These are phyloP conservation scores for Rhea americana DNA, from an alignment of 2,113 vertebrate genomes.

Conservation along the genomic window DNA sequence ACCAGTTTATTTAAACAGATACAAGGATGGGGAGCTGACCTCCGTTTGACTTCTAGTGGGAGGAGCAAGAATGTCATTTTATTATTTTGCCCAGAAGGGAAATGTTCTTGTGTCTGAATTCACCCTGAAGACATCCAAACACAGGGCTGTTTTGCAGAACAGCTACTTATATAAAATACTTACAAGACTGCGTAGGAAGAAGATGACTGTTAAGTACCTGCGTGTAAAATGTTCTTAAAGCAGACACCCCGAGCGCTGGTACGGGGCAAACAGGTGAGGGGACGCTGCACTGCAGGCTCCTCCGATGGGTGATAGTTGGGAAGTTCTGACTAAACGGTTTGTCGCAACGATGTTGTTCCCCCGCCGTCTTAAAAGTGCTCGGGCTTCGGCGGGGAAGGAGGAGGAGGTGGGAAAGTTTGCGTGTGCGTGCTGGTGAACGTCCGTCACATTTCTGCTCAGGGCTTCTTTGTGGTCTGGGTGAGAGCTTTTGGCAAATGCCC, in stretches of 20 bases:
- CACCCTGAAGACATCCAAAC: conserved; percentile 74
- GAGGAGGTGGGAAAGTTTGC: not conserved
- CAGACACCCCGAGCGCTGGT: not conserved
- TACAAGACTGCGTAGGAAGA: not conserved
- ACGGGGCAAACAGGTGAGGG: not conserved
- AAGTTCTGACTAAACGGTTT: not conserved
- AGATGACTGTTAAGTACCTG: conserved; percentile 51
- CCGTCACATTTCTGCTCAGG: not conserved
- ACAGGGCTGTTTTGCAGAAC: conserved; percentile 63
- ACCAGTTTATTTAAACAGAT: conserved; percentile 91
- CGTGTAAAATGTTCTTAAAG: conserved; percentile 31
- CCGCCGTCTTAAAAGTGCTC: not conserved
- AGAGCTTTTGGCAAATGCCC: not conserved
- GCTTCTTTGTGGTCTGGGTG: not conserved
- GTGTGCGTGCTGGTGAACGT: not conserved
- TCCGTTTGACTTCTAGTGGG: conserved; percentile 82
- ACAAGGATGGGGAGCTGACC: conserved; percentile 84
- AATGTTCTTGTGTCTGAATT: conserved; percentile 81
- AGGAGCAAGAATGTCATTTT: conserved; percentile 86
- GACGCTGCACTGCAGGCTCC: not conserved
- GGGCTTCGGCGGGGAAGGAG: not conserved
- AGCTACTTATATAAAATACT: conserved; percentile 65
- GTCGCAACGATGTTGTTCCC: not conserved
- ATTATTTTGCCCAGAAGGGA: conserved; percentile 85
- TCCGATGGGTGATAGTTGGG: not conserved